A percentile compares a stretch with the other conserved stretches of the same genome.
Conservation (phyloP, 2,888 invertebrate genomes). For the Pimpla rufipes region DNA sequence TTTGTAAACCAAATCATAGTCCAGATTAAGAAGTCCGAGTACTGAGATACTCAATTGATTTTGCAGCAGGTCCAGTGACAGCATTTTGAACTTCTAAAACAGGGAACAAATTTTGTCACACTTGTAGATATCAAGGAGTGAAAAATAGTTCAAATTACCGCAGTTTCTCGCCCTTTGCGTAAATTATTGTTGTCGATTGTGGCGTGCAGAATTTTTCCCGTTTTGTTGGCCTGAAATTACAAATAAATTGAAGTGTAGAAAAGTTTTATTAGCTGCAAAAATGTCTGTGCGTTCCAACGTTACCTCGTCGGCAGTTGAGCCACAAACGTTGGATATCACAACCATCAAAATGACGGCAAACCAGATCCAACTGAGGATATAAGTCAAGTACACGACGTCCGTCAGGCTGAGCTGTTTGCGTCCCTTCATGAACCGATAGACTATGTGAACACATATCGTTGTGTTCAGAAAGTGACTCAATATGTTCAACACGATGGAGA, state of each 20-base stretch:
- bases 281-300: neutral
- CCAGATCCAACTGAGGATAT: neutral
- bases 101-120: neutral
- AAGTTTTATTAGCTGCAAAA: too few relatives aligned
- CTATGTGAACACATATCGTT: slow-evolving; percentile 4
- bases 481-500: neutral
- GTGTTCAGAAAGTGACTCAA: neutral
- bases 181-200: slow-evolving; percentile 8
- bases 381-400: neutral
- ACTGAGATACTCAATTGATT: slow-evolving; percentile 48
- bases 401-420: neutral
- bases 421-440: slow-evolving; percentile 24
- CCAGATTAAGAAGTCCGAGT: slow-evolving; percentile 44
- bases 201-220: slow-evolving; percentile 38
- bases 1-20: slow-evolving; percentile 30
- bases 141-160: too few relatives aligned
- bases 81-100: slow-evolving; percentile 46
- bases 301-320: slow-evolving; percentile 23
- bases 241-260: neutral
- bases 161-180: too few relatives aligned
- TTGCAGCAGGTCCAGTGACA: slow-evolving; percentile 52
- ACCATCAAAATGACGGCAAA: slow-evolving; percentile 5
- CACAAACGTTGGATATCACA: slow-evolving; percentile 40
- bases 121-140: too few relatives aligned
- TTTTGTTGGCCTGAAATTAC: slow-evolving; percentile 28